Evolutionary conservation across 2,113 vertebrate genomes (phyloP).

Genomic region (Gasterosteus aculeatus): DNA sequence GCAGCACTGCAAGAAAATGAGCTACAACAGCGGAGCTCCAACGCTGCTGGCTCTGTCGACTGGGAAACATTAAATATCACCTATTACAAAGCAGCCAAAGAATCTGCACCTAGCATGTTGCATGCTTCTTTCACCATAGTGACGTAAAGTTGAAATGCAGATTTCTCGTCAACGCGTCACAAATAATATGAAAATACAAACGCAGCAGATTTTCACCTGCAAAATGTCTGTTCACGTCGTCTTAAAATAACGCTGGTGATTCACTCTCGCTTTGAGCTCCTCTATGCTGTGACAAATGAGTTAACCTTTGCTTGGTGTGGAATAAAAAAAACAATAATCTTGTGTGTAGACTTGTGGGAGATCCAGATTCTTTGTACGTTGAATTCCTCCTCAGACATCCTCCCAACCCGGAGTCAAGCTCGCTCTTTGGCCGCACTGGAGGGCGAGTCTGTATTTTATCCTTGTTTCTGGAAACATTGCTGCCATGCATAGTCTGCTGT

Average conservation of each 20-base stretch:
- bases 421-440: background rate
- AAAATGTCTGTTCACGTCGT: background rate
- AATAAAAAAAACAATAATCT: background rate
- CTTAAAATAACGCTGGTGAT: background rate
- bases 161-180: background rate
- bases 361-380: background rate
- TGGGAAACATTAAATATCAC: background rate
- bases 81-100: no score
- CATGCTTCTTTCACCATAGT: background rate
- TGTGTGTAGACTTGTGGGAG: background rate
- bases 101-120: background rate
- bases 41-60: constrained; percentile 60
- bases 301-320: background rate
- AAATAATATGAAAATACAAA: background rate
- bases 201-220: background rate
- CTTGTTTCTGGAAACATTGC: no score
- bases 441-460: no score
- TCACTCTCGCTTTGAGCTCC: background rate
- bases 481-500: no score
- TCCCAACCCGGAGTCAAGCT: background rate
- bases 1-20: constrained; percentile 67
- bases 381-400: background rate
- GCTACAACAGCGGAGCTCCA: constrained; percentile 69
- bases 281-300: background rate
- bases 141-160: background rate